Evolutionary conservation across 2,113 vertebrate species (phyloP).

Genomic region (Rattus norvegicus): DNA sequence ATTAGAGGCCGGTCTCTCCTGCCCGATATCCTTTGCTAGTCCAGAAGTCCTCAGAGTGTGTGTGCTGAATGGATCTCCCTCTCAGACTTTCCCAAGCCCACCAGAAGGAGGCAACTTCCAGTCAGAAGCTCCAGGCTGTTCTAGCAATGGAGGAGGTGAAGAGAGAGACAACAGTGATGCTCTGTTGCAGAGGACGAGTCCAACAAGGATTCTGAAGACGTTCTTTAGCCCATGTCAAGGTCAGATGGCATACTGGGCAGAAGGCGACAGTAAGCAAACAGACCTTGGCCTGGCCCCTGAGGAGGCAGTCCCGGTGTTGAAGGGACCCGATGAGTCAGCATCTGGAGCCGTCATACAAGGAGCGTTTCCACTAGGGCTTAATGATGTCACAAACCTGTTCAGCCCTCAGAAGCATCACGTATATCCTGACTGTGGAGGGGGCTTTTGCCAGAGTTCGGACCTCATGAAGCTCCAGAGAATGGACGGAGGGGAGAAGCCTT

Average conservation of each 20-base stretch:
- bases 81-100: not conserved
- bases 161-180: not conserved
- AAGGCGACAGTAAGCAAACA: not conserved
- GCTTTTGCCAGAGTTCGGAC: not conserved
- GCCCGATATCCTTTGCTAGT: not conserved
- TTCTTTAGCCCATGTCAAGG: not conserved
- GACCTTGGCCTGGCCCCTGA: not conserved
- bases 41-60: not conserved
- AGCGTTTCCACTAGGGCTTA: not conserved
- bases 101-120: not conserved
- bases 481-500: not conserved
- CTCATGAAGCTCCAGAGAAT: not conserved
- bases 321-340: not conserved
- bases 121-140: not conserved
- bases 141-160: not conserved
- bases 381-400: not conserved
- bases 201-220: not conserved
- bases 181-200: not conserved
- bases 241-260: not conserved
- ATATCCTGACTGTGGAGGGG: not conserved
- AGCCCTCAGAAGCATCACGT: not conserved
- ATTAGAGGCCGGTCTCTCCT: not conserved
- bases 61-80: not conserved
- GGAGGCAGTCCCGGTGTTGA: not conserved
- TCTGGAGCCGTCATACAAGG: not conserved